Percentiles rank a stretch among this genome's conserved stretches.
These are phyloP conservation scores for Nothobranchius furzeri DNA, from an alignment of 2,113 vertebrate genomes.

Conservation along the genomic window DNA sequence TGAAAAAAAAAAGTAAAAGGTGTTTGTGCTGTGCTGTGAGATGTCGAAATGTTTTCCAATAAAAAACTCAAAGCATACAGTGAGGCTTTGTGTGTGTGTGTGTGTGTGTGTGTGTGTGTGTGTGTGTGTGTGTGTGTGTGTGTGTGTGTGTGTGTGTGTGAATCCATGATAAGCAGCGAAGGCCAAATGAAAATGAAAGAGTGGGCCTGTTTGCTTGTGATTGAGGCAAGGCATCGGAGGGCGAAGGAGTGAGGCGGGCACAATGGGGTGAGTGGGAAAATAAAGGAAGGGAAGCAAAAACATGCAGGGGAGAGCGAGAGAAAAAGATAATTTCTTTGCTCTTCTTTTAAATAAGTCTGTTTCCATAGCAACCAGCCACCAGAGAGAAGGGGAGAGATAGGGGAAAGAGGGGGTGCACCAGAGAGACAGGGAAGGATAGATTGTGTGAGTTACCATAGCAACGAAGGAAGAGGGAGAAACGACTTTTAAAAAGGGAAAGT, in stretches of 20 bases:
- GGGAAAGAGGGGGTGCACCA: constrained; percentile 56
- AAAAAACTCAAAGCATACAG: neutral
- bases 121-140: constrained; percentile 11
- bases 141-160: constrained; percentile 20
- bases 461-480: constrained; percentile 63
- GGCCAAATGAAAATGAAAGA: constrained; percentile 54
- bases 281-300: constrained; percentile 28
- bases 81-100: neutral
- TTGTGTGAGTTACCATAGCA: constrained; percentile 72
- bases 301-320: constrained; percentile 44
- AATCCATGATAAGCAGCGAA: constrained; percentile 27
- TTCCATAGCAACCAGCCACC: constrained; percentile 79
- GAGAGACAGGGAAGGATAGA: constrained; percentile 40
- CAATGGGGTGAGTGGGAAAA: constrained; percentile 3
- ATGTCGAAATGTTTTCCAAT: constrained; percentile 1
- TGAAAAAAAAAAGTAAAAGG: no score
- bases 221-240: constrained; percentile 23
- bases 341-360: constrained; percentile 80
- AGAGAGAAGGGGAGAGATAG: constrained; percentile 42
- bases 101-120: constrained; percentile 1
- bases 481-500: constrained; percentile 38
- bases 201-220: constrained; percentile 44
- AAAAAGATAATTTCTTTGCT: constrained; percentile 76
- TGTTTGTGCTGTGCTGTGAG: neutral
- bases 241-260: neutral